Conservation (phyloP, 2,888 invertebrate species). For the Caradrina kadenii region DNA sequence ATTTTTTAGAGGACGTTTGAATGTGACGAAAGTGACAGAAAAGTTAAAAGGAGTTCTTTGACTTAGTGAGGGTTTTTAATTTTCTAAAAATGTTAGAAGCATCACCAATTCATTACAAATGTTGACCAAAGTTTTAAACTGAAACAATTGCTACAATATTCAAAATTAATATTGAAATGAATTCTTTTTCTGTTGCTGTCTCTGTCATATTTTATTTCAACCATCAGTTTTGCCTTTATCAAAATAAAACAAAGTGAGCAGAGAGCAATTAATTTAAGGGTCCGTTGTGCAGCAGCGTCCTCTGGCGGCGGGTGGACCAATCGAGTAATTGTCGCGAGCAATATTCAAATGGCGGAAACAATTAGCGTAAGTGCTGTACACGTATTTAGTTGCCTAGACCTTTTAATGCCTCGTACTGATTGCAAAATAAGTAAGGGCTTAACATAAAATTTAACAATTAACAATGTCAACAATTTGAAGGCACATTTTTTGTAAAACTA, state of each 20-base stretch:
- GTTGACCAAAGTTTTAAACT: background rate
- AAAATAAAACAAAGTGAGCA: constrained; percentile 85
- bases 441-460: background rate
- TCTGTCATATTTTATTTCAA: constrained; percentile 57
- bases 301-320: constrained; percentile 82
- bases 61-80: too few species aligned
- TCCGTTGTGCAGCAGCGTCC: constrained; percentile 74
- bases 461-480: too few species aligned
- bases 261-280: constrained; percentile 88
- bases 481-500: too few species aligned
- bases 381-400: constrained; percentile 72
- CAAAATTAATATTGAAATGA: constrained; percentile 3
- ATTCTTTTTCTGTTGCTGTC: background rate
- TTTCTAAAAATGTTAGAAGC: background rate
- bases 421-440: constrained; percentile 49
- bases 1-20: too few species aligned
- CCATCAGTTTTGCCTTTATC: constrained; percentile 72
- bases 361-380: constrained; percentile 88
- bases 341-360: constrained; percentile 91
- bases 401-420: constrained; percentile 53
- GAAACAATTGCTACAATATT: background rate
- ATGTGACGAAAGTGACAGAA: too few species aligned
- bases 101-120: background rate
- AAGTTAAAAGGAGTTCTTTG: too few species aligned
- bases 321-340: constrained; percentile 88